Evolutionary conservation across 2,888 invertebrate species (phyloP).

Genomic region (Melikaiella ostensackeni): DNA sequence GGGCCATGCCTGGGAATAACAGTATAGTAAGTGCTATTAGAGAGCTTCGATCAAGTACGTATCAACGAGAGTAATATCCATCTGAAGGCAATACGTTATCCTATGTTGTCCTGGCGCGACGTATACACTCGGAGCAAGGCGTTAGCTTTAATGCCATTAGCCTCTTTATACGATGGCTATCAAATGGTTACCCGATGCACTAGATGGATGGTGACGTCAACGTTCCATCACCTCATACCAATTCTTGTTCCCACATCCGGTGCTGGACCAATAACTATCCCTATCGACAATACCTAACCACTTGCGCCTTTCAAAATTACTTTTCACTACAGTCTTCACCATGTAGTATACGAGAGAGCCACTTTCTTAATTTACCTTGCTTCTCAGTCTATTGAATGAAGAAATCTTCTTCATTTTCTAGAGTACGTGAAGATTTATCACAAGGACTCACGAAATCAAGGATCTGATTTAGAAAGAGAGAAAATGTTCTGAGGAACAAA

Average conservation of each 20-base stretch:
- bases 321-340: not conserved
- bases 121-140: constrained; percentile 39
- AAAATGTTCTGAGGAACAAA: not conserved
- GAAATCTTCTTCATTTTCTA: constrained; percentile 13
- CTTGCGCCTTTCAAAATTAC: constrained; percentile 15
- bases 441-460: not conserved
- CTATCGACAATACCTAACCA: constrained; percentile 34
- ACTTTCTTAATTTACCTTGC: not conserved
- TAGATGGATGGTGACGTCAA: constrained; percentile 63
- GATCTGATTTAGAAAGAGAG: not conserved
- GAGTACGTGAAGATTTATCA: constrained; percentile 4
- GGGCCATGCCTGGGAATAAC: not conserved
- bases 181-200: constrained; percentile 57
- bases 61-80: constrained; percentile 40
- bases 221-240: constrained; percentile 60
- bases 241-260: constrained; percentile 32
- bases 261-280: constrained; percentile 39
- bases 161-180: constrained; percentile 60
- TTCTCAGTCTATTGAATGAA: not conserved
- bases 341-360: not conserved
- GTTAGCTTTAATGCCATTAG: constrained; percentile 60
- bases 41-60: constrained; percentile 23
- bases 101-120: constrained; percentile 38
- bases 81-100: constrained; percentile 53
- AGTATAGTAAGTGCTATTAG: constrained; percentile 26